Conservation (phyloP, 2,888 invertebrate genomes). For the Zelleria hepariella region DNA sequence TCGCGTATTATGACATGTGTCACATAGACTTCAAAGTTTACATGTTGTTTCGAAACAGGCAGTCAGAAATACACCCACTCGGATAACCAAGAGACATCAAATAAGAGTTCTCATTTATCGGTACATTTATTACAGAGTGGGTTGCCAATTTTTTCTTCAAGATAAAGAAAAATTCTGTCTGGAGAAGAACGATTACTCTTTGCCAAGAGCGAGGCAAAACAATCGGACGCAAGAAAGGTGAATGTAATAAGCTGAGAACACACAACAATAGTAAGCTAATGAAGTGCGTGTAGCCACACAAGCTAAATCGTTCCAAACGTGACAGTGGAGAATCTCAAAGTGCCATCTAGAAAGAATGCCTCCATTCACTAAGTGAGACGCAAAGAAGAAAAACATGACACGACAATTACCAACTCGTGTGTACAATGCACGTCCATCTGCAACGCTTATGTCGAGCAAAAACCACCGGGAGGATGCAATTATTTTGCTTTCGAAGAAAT, state of each 20-base stretch:
- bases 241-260: background rate
- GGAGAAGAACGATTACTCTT: background rate
- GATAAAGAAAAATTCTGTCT: background rate
- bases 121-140: background rate
- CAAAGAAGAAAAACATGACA: slow-evolving; percentile 1
- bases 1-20: background rate
- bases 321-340: background rate
- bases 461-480: slow-evolving; percentile 31
- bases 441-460: slow-evolving; percentile 16
- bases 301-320: background rate
- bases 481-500: slow-evolving; percentile 37
- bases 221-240: background rate
- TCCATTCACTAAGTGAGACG: background rate
- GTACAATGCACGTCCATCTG: background rate
- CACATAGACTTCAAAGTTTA: too few relatives aligned
- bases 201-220: background rate
- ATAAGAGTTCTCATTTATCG: background rate
- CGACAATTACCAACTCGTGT: background rate
- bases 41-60: too few relatives aligned
- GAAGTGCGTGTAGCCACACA: background rate
- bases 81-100: background rate
- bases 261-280: background rate
- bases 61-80: background rate
- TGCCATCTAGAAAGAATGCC: background rate
- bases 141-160: background rate